A percentile compares a stretch with the other conserved stretches of the same genome.
phyloP scores from a whole-genome alignment of 92 coral and sea anemone species.

The Isaurus tuberculatus region DNA sequence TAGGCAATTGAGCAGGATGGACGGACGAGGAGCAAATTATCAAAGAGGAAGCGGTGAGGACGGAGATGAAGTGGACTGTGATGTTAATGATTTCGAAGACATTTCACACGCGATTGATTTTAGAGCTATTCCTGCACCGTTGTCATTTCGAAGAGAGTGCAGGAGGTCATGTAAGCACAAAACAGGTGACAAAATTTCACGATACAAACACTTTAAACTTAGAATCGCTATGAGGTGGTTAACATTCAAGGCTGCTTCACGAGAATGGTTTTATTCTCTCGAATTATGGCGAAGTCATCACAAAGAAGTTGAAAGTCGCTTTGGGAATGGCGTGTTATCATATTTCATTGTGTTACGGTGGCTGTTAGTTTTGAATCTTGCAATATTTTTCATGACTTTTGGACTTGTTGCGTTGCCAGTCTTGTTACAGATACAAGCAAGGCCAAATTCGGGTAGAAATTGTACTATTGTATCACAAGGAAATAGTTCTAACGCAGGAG shows the following conservation, averaged over 20 bases:
- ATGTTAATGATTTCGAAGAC: constrained; percentile 42
- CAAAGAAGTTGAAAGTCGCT: constrained; percentile 94
- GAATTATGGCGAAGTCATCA: constrained; percentile 93
- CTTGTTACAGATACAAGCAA: not conserved
- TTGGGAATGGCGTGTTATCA: constrained; percentile 97
- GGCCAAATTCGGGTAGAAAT: constrained; percentile 10
- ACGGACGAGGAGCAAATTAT: not conserved
- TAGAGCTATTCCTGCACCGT: constrained; percentile 83
- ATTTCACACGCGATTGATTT: constrained; percentile 69
- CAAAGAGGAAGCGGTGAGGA: constrained; percentile 19
- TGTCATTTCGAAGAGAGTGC: constrained; percentile 73
- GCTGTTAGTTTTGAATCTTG: constrained; percentile 83
- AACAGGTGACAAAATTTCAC: constrained; percentile 55
- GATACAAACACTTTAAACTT: constrained; percentile 60
- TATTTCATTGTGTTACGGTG: constrained; percentile 96
- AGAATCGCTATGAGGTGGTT: constrained; percentile 68
- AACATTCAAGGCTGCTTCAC: constrained; percentile 42
- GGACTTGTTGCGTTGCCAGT: constrained; percentile 91
- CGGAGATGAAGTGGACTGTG: constrained; percentile 25
- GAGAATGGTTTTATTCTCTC: constrained; percentile 78
- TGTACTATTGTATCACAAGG: constrained; percentile 36
- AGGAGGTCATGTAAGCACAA: constrained; percentile 62
- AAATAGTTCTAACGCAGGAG: constrained; percentile 26
- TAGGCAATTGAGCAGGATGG: not conserved
- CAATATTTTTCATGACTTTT: constrained; percentile 83